Evolutionary conservation across 2,888 invertebrate genomes (phyloP), one percentile per base, ranked within the genome.

Genomic region (Drosophila kuntzei): DNA sequence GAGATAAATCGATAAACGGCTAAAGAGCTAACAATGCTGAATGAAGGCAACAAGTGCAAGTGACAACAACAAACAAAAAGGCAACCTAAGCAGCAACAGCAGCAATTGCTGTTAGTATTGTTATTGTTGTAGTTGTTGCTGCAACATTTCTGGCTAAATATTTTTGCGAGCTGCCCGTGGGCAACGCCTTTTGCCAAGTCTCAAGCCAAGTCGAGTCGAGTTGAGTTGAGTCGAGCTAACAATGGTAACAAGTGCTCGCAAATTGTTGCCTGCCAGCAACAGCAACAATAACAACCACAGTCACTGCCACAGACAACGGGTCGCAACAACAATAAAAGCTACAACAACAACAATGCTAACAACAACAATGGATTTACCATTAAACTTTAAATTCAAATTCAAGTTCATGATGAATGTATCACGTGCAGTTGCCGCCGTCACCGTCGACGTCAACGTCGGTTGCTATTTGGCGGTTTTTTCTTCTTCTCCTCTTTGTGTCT

Each of bases 331-430:
- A 58, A 63, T 36, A 54, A 27, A 16, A 68, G 32, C 60, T 62
- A 44, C 36, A 47, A 41, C 44, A 73, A 12, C 41, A 57, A 32
- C 58, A 63, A 27, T 61, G 32, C 57, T 54, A 70, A 49, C 68
- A 69, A 69, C 70, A 71, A 67, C 79, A 76, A 79, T 74, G 89
- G 73, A 74, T 80, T 84, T 80, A 82, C 78, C 85, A 87, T 82
- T 89, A 89, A 82, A 89, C 83, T 89, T 86, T 80, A 81, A 89
- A 87, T 89, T 87, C 90, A 90, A 89, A 89, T 91, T 90, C 90
- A 85, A 89, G 85, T 85, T 85, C 85, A 85, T 85, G 85, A 85
- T 85, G 89, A 85, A 85, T 85, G 85, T 85, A 85, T 85, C 85
- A 85, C 85, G 85, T 85, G 85, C 85, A 89, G 80, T 53, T 55